phyloP scores from a whole-genome alignment of 2,797 vertebrate species.

The Hyperoplus lanceolatus region DNA sequence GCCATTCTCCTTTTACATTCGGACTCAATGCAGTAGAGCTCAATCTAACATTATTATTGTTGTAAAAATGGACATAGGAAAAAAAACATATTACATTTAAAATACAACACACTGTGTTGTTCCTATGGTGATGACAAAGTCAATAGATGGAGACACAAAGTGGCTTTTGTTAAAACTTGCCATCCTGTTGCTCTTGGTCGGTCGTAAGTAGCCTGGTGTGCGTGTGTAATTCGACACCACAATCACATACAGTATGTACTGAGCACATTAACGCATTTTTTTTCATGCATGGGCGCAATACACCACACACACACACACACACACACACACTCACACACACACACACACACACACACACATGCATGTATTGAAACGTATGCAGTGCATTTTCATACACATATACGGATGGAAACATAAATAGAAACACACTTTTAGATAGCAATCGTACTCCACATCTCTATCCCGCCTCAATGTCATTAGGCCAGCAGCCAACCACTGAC shows the following conservation, averaged over 20 bases:
- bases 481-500: conserved; percentile 67
- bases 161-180: not conserved
- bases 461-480: conserved; percentile 70
- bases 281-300: not conserved
- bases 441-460: conserved; percentile 59
- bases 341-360: conserved; percentile 1
- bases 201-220: conserved; percentile 18
- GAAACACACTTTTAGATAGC: conserved; percentile 58
- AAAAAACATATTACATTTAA: not conserved
- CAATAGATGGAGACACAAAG: conserved; percentile 10
- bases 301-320: too few species aligned
- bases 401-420: conserved; percentile 43
- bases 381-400: conserved; percentile 39
- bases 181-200: conserved; percentile 4
- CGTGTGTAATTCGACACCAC: not conserved
- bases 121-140: not conserved
- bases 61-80: not conserved
- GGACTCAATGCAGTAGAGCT: not conserved
- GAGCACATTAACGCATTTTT: conserved; percentile 25
- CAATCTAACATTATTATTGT: not conserved
- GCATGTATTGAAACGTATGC: conserved; percentile 14
- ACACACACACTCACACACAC: conserved; percentile 27
- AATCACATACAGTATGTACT: not conserved
- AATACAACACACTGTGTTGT: not conserved
- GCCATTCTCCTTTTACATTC: not conserved